A percentile compares a stretch with the other conserved stretches of the same genome.
Evolutionary conservation across 2,888 invertebrate species (phyloP).

Genomic region (Buathra laborator): DNA sequence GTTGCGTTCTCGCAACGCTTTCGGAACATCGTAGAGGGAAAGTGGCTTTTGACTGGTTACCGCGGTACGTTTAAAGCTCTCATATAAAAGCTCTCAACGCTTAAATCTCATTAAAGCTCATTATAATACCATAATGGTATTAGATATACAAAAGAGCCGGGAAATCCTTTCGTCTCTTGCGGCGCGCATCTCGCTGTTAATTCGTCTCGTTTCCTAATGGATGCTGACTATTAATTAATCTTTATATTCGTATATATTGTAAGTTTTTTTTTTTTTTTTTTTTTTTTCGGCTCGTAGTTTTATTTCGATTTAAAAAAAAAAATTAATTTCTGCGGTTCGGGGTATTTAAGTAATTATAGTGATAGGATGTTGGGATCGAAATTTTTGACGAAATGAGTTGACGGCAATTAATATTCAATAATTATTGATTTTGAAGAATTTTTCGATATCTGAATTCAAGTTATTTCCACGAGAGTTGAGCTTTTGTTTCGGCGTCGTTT

Average conservation of each 20-base stretch:
- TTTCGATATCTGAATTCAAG: background rate
- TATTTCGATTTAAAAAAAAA: background rate
- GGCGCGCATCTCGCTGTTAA: slow-evolving; percentile 5
- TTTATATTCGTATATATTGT: background rate
- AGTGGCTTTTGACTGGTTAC: slow-evolving; percentile 32
- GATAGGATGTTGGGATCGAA: no score
- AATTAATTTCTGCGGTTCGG: no score
- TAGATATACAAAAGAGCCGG: slow-evolving; percentile 52
- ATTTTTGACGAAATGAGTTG: no score
- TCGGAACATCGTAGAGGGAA: background rate
- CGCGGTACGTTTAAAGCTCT: slow-evolving; percentile 70
- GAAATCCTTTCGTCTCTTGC: slow-evolving; percentile 18
- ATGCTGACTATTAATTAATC: background rate
- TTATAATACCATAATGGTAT: slow-evolving; percentile 61
- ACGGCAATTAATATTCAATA: slow-evolving; percentile 24
- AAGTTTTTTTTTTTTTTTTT: no score
- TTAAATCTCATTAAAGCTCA: slow-evolving; percentile 61
- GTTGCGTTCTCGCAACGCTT: slow-evolving; percentile 40
- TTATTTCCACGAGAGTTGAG: slow-evolving; percentile 20
- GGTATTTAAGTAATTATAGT: no score
- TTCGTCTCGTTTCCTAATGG: background rate
- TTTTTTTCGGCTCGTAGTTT: background rate
- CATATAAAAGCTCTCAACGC: slow-evolving; percentile 71
- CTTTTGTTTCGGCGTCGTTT: background rate
- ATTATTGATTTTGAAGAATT: slow-evolving; percentile 12